phyloP scores from a whole-genome alignment of 1,140 invertebrate species.

The Brachionus manjavacas region DNA sequence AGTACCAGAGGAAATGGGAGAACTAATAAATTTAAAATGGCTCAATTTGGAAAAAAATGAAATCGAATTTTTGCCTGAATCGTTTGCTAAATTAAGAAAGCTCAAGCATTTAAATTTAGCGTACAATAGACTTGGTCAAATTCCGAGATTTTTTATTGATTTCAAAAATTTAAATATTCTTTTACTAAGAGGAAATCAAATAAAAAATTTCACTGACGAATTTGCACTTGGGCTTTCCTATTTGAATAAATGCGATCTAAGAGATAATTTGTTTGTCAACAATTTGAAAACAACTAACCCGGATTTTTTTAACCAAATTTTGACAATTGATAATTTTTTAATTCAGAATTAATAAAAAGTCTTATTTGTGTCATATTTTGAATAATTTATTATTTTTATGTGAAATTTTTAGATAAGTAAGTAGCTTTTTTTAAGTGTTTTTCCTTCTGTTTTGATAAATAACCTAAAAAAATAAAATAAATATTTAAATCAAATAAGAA shows the following conservation, averaged over 20 bases:
- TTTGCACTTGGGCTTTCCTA: background rate
- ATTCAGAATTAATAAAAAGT: background rate
- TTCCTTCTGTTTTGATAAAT: no score
- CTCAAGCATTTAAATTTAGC: constrained; percentile 48
- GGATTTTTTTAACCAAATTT: background rate
- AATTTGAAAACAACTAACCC: background rate
- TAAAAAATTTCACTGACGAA: constrained; percentile 21
- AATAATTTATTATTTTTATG: background rate
- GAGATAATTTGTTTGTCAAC: constrained; percentile 7
- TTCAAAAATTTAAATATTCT: constrained; percentile 40
- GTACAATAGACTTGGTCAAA: constrained; percentile 46
- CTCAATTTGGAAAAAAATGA: constrained; percentile 50
- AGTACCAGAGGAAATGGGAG: constrained; percentile 47
- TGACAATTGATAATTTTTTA: constrained; percentile 23
- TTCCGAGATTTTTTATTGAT: background rate
- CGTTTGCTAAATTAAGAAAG: constrained; percentile 46
- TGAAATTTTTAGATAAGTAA: no score
- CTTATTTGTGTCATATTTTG: background rate
- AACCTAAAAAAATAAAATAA: no score
- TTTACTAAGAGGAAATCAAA: background rate
- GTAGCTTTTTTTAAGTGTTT: no score
- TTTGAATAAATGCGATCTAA: constrained; percentile 35
- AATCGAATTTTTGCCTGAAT: constrained; percentile 48
- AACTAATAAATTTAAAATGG: constrained; percentile 47
- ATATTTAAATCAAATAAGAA: no score